These are phyloP conservation scores for Leptodactylus fallax DNA, from an alignment of 2,797 vertebrate species.

Conservation along the genomic window DNA sequence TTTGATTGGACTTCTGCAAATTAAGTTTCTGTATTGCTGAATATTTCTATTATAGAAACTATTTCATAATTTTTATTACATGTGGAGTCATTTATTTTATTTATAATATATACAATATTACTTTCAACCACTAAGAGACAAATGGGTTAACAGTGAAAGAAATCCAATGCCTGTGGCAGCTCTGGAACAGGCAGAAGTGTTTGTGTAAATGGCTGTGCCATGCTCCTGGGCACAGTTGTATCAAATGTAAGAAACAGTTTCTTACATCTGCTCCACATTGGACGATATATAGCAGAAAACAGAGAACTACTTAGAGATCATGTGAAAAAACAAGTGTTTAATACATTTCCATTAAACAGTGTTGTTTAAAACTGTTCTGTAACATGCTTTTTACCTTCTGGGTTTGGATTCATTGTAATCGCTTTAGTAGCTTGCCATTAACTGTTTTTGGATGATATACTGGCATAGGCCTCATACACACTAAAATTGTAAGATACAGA, in stretches of 20 bases:
- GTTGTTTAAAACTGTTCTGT: constrained; percentile 22
- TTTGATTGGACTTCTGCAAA: not conserved
- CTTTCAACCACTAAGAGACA: not conserved
- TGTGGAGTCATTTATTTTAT: not conserved
- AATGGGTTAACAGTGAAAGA: constrained; percentile 6
- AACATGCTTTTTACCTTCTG: constrained; percentile 18
- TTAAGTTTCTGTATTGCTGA: not conserved
- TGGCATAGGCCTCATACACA: not conserved
- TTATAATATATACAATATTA: not conserved
- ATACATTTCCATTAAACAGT: constrained; percentile 24
- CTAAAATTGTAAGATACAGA: not conserved
- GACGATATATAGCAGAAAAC: constrained; percentile 11
- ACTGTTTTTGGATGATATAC: not conserved
- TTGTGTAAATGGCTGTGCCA: constrained; percentile 39
- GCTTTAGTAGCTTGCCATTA: not conserved
- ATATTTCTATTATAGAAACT: not conserved
- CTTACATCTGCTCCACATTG: constrained; percentile 36
- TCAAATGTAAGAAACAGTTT: constrained; percentile 39
- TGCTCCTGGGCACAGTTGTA: constrained; percentile 26
- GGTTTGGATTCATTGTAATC: not conserved
- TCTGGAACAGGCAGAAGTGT: constrained; percentile 38
- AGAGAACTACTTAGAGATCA: constrained; percentile 22
- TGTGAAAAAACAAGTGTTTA: not conserved
- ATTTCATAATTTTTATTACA: not conserved
- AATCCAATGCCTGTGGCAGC: not conserved